phyloP scores from a whole-genome alignment of 2,888 invertebrate species.

The Agonum fuliginosum region DNA sequence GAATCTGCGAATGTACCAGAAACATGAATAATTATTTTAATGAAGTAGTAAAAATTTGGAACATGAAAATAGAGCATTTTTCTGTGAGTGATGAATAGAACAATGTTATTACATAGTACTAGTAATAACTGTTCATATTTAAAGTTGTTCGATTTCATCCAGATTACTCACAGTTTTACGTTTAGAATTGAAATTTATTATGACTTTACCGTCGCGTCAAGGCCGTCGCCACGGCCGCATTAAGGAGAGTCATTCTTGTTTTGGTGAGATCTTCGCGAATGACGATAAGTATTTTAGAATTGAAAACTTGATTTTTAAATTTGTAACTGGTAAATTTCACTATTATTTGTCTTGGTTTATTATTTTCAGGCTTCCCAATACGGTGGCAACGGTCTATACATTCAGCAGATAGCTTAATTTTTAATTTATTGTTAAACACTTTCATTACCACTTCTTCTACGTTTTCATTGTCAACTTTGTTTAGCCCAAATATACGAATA shows the following conservation, averaged over 20 bases:
- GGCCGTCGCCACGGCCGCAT: not conserved
- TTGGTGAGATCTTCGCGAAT: not conserved
- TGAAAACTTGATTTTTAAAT: not conserved
- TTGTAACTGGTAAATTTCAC: not conserved
- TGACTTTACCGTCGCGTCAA: not conserved
- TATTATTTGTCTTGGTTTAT: not conserved
- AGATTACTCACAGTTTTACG: not conserved
- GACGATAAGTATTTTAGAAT: not conserved
- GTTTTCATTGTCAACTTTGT: not conserved
- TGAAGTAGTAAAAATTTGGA: no score
- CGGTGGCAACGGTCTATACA: not conserved
- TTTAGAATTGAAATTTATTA: not conserved
- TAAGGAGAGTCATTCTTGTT: not conserved
- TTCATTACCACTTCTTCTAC: not conserved
- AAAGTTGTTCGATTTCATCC: not conserved
- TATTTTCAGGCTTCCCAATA: not conserved
- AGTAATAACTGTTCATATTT: no score
- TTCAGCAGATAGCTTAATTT: not conserved
- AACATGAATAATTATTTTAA: no score
- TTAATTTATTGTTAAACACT: not conserved
- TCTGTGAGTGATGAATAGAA: no score
- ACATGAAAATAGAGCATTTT: no score
- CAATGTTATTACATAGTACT: no score
- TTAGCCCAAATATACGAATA: not conserved
- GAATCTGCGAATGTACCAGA: no score